A percentile compares a stretch with the other conserved stretches of the same genome.
Evolutionary conservation across 2,113 vertebrate species (phyloP).

Genomic region (Aspidoscelis tigris): DNA sequence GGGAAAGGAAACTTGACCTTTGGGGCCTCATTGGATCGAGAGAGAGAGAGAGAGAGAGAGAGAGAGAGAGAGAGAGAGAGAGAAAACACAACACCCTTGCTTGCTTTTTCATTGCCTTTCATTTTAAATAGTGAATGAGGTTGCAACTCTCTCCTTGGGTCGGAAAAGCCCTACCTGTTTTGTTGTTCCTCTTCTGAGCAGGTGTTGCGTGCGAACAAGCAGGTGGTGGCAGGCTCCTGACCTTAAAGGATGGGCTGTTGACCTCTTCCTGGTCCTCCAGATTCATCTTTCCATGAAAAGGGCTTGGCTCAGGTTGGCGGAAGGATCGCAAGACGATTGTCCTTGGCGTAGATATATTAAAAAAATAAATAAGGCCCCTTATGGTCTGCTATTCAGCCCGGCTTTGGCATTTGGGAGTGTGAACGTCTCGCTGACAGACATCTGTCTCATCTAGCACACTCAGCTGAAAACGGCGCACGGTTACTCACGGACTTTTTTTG

Average conservation of each 20-base stretch:
- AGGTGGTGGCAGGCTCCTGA: constrained; percentile 72
- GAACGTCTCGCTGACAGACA: constrained; percentile 36
- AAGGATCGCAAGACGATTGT: constrained; percentile 31
- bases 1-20: constrained; percentile 61
- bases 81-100: constrained; percentile 13
- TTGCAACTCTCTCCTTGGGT: constrained; percentile 51
- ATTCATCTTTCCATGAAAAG: constrained; percentile 61
- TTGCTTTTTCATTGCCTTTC: constrained; percentile 58
- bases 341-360: constrained; percentile 5
- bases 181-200: constrained; percentile 61
- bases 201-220: constrained; percentile 73
- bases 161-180: constrained; percentile 55
- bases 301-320: constrained; percentile 44
- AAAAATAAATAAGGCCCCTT: constrained; percentile 37
- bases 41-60: background rate
- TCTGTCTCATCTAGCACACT: constrained; percentile 10
- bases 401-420: constrained; percentile 40
- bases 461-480: background rate
- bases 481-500: background rate
- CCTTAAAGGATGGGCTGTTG: constrained; percentile 62
- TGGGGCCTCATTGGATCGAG: constrained; percentile 13
- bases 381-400: constrained; percentile 27
- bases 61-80: too few species aligned
- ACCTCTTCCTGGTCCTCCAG: constrained; percentile 70
- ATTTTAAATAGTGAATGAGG: constrained; percentile 39